Percentiles rank a stretch among this genome's conserved stretches.
These are phyloP conservation scores for Tetheella fluctuosa DNA, from an alignment of 2,888 invertebrate genomes.

Conservation along the genomic window DNA sequence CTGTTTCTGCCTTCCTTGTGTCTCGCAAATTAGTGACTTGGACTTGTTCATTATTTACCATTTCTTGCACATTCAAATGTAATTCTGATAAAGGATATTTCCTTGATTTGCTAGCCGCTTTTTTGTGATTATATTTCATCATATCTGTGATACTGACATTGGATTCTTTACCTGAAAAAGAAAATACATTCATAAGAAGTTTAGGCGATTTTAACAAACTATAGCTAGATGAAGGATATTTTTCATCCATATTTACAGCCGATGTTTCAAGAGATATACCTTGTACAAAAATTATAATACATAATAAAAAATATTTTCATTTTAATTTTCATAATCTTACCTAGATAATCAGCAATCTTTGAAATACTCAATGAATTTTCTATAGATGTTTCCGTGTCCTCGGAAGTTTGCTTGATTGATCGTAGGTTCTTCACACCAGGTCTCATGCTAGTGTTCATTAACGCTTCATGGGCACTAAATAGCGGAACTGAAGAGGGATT, in stretches of 20 bases:
- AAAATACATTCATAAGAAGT: too few species aligned
- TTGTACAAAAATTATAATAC: too few species aligned
- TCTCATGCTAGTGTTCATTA: slow-evolving; percentile 34
- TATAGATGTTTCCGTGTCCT: slow-evolving; percentile 62
- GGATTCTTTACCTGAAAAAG: slow-evolving; percentile 66
- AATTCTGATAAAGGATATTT: slow-evolving; percentile 65
- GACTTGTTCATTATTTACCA: slow-evolving; percentile 41
- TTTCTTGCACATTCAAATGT: slow-evolving; percentile 58
- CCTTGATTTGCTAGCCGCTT: slow-evolving; percentile 34
- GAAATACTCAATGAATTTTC: slow-evolving; percentile 74
- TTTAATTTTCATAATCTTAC: slow-evolving; percentile 56
- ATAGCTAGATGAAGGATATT: too few species aligned
- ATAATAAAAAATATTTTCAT: too few species aligned
- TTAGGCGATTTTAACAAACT: too few species aligned
- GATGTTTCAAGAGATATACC: too few species aligned
- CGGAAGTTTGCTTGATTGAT: slow-evolving; percentile 47
- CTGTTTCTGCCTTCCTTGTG: slow-evolving; percentile 55
- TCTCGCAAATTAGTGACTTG: slow-evolving; percentile 60
- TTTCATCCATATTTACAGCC: too few species aligned
- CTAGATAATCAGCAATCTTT: slow-evolving; percentile 72
- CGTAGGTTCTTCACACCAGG: slow-evolving; percentile 61
- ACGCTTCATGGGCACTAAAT: slow-evolving; percentile 30
- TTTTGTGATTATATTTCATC: slow-evolving; percentile 55
- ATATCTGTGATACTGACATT: slow-evolving; percentile 68
- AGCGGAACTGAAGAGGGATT: slow-evolving; percentile 7